These are phyloP conservation scores for Amphimallon solstitiale DNA, from an alignment of 2,888 invertebrate genomes.

Conservation along the genomic window DNA sequence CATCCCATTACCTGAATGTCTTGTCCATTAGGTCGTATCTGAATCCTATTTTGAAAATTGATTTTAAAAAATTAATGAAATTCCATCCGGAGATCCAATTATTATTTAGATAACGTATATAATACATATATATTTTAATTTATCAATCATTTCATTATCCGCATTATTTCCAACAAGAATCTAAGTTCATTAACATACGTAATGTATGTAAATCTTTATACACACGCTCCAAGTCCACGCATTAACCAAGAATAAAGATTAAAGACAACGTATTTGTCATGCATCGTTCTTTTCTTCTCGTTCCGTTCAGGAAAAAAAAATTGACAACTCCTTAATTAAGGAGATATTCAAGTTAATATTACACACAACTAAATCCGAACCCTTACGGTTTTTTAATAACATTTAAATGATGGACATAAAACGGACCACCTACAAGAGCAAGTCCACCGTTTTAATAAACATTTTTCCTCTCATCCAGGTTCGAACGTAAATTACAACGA, in stretches of 20 bases:
- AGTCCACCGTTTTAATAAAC: slow-evolving; percentile 2
- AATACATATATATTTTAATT: slow-evolving; percentile 14
- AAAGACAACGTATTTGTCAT: slow-evolving; percentile 17
- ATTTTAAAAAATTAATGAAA: not conserved
- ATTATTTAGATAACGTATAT: not conserved
- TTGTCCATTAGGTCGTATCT: too few species aligned
- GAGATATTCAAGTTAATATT: slow-evolving; percentile 24
- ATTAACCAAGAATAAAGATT: slow-evolving; percentile 18
- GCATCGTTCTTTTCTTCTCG: slow-evolving; percentile 18
- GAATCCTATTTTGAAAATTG: too few species aligned
- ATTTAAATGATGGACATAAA: slow-evolving; percentile 26
- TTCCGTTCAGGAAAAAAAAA: slow-evolving; percentile 1
- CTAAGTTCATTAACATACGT: slow-evolving; percentile 19
- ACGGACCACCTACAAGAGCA: slow-evolving; percentile 29
- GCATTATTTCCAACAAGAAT: slow-evolving; percentile 14
- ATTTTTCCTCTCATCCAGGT: too few species aligned
- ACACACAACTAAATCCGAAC: slow-evolving; percentile 18
- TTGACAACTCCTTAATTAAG: slow-evolving; percentile 29
- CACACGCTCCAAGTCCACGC: slow-evolving; percentile 8
- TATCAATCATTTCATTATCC: slow-evolving; percentile 22
- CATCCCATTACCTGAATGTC: too few species aligned
- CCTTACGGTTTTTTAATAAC: slow-evolving; percentile 27
- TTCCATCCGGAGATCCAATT: not conserved
- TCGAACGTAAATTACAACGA: slow-evolving; percentile 23
- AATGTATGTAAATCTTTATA: slow-evolving; percentile 31